Evolutionary conservation across 2,797 vertebrate genomes (phyloP).

Genomic region (Pyrocephalus nanus): DNA sequence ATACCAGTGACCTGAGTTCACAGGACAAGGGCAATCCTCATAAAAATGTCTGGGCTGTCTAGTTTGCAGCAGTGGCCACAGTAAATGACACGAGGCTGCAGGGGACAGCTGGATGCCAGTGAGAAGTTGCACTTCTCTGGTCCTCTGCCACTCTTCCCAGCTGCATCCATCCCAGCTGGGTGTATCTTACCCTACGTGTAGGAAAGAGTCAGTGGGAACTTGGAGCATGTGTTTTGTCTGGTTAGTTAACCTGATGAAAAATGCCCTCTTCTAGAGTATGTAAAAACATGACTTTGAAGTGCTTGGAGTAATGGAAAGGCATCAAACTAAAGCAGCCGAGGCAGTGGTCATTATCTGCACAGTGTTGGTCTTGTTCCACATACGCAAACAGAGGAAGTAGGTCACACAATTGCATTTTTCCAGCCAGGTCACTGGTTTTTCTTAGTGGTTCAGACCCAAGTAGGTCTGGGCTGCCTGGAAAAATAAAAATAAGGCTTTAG

Average conservation of each 20-base stretch:
- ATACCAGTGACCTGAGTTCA: neutral
- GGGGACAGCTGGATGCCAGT: neutral
- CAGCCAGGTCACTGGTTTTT: neutral
- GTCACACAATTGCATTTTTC: neutral
- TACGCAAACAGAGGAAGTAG: neutral
- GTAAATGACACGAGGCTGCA: neutral
- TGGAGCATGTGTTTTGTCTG: neutral
- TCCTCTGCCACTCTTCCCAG: neutral
- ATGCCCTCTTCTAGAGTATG: neutral
- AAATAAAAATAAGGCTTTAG: neutral
- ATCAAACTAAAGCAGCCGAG: neutral
- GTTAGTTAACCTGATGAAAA: neutral
- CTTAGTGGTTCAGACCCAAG: neutral
- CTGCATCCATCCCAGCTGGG: neutral
- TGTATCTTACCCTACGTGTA: neutral
- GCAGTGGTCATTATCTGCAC: neutral
- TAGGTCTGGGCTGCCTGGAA: neutral
- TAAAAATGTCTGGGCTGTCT: neutral
- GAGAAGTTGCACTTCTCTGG: neutral
- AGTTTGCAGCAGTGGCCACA: neutral
- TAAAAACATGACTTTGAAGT: neutral
- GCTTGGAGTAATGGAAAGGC: neutral
- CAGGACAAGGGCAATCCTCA: neutral
- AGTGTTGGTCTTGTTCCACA: neutral
- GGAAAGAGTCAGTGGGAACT: neutral